Conservation (phyloP, 2,113 vertebrate species). For the Blennius ocellaris region DNA sequence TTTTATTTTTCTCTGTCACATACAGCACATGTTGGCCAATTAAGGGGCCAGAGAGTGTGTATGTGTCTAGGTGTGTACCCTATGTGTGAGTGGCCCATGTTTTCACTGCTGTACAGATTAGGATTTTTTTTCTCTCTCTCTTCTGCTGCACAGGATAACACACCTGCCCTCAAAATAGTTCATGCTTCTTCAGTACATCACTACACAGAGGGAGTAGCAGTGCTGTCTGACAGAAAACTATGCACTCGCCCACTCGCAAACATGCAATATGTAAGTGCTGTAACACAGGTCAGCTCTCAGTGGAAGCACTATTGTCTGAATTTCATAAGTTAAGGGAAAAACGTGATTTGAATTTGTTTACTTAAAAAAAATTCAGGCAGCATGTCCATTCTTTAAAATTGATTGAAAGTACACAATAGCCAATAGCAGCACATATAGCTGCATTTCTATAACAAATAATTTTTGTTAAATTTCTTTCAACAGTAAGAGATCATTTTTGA, state of each 20-base stretch:
- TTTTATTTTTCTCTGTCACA: constrained; percentile 28
- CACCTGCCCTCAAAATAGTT: constrained; percentile 13
- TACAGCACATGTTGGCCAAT: constrained; percentile 38
- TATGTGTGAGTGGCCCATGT: neutral
- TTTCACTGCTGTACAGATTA: neutral
- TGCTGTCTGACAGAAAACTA: constrained; percentile 23
- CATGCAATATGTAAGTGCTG: constrained; percentile 6
- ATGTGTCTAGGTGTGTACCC: neutral
- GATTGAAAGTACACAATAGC: neutral
- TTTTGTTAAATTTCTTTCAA: constrained; percentile 38
- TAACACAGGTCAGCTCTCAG: no score
- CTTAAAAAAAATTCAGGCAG: no score
- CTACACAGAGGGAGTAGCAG: neutral
- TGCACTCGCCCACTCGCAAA: constrained; percentile 6
- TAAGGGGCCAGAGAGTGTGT: neutral
- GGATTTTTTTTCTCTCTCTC: neutral
- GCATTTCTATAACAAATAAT: constrained; percentile 17
- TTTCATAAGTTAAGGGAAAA: neutral
- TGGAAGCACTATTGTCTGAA: no score
- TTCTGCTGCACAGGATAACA: neutral
- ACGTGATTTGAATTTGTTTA: no score
- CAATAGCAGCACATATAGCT: constrained; percentile 2
- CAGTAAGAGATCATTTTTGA: constrained; percentile 31
- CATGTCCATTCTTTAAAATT: neutral
- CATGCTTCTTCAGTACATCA: constrained; percentile 6